A percentile compares a stretch with the other conserved stretches of the same genome.
phyloP scores from a whole-genome alignment of 1,140 invertebrate species.

The Phymastichus coffea region DNA sequence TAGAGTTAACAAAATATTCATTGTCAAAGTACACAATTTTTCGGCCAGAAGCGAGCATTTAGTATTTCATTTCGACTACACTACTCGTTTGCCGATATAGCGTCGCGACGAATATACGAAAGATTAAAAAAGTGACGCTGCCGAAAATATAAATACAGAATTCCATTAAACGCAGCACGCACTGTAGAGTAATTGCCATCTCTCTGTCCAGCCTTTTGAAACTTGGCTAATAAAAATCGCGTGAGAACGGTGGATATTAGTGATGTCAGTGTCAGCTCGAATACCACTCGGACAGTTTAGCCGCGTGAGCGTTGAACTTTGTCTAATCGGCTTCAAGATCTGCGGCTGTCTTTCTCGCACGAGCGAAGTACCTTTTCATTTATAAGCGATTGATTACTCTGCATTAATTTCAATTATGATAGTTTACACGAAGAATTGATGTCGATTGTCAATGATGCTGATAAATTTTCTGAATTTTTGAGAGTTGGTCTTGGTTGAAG shows the following conservation, averaged over 20 bases:
- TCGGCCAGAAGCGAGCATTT: neutral
- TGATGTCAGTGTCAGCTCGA: constrained; percentile 7
- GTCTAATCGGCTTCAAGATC: constrained; percentile 23
- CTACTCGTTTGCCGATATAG: neutral
- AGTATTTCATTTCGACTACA: neutral
- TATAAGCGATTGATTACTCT: neutral
- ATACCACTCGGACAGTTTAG: constrained; percentile 13
- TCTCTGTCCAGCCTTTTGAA: too few species aligned
- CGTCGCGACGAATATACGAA: neutral
- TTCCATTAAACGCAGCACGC: constrained; percentile 13
- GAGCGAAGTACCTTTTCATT: constrained; percentile 2
- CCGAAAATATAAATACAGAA: neutral
- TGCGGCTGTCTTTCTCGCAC: neutral
- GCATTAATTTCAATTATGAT: too few species aligned
- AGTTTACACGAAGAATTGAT: too few species aligned
- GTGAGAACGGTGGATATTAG: constrained; percentile 22
- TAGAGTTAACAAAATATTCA: too few species aligned
- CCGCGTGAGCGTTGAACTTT: constrained; percentile 2
- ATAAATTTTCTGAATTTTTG: too few species aligned
- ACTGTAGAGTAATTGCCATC: constrained; percentile 12
- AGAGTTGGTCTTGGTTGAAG: too few species aligned
- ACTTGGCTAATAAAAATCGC: constrained; percentile 25
- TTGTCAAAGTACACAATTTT: too few species aligned
- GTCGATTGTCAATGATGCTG: too few species aligned
- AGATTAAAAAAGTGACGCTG: neutral